Evolutionary conservation across 92 coral and sea anemone species (phyloP).

Genomic region (Isaurus tuberculatus): DNA sequence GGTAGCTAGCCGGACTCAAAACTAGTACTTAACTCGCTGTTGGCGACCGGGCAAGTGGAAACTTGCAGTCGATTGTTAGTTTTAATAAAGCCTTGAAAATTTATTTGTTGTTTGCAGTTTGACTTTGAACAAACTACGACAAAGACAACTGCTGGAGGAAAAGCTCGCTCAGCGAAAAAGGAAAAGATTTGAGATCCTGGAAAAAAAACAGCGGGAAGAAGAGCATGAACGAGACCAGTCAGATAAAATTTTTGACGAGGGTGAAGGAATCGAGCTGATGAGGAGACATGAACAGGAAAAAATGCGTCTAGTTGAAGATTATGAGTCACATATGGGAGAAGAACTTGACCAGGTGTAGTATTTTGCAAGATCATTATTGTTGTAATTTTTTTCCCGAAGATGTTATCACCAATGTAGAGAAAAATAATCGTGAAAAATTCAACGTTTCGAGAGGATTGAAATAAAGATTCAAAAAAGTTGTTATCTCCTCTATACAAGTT

Average conservation of each 20-base stretch:
- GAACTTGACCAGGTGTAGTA: slow-evolving; percentile 76
- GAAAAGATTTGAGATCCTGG: slow-evolving; percentile 74
- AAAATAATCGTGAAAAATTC: too few relatives aligned
- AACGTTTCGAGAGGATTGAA: too few relatives aligned
- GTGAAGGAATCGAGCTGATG: slow-evolving; percentile 86
- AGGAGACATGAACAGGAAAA: slow-evolving; percentile 93
- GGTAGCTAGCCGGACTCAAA: too few relatives aligned
- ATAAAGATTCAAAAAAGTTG: too few relatives aligned
- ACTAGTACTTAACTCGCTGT: too few relatives aligned
- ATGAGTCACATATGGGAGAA: slow-evolving; percentile 73
- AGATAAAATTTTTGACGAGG: slow-evolving; percentile 75
- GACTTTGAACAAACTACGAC: slow-evolving; percentile 93
- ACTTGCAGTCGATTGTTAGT: background rate
- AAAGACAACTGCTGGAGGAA: slow-evolving; percentile 88
- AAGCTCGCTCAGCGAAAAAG: slow-evolving; percentile 79
- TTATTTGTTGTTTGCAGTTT: slow-evolving; percentile 57
- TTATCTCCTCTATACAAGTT: too few relatives aligned
- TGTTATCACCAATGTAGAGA: too few relatives aligned
- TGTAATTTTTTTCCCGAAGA: too few relatives aligned
- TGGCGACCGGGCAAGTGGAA: too few relatives aligned
- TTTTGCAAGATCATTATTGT: too few relatives aligned
- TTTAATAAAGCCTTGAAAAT: background rate
- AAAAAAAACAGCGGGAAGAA: slow-evolving; percentile 80
- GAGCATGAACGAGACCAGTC: slow-evolving; percentile 68
- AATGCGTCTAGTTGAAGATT: slow-evolving; percentile 64